Base-by-base conservation (phyloP, 2,797 vertebrate species). In the Anabacerthia variegaticeps region DNA sequence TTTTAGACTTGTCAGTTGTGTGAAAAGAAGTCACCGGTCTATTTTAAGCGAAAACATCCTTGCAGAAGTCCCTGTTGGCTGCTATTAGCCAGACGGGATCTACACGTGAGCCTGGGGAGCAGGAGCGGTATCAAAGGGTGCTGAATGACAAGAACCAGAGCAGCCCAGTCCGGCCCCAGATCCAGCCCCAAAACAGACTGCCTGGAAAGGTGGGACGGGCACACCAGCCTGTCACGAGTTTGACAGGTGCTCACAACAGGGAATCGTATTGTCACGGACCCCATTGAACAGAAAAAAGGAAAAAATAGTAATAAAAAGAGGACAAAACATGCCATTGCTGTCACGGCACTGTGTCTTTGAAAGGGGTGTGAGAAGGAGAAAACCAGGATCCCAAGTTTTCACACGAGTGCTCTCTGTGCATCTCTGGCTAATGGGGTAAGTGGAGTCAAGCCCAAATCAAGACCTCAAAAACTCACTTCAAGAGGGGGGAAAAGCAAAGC, bases 11-110 rank as follows among this genome's bases (percentile, higher is more conserved):
- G 48, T 79, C 56, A 21, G 5, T 69, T 26, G 82, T 15, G 65
- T 83, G 85, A 71, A 76, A 91, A 93, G 78, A 93, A 92, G 88
- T 41, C 81, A 51, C 39, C 71, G 6, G 91, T 89, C 91, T 93
- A 95, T 96, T 95, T 94, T 92, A 85, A 95, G 89, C n/a, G 32
- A 79, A 85, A 85, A 23, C 54, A 34, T 72, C 75, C 88, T 72
- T 84, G 79, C 88, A 44, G 48, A 55, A 84, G 90, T 88, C 90
- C 66, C 68, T 58, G 59, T 63, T 88, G 93, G 78, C 95, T 89
- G 89, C 85, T 51, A 59, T 59, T 44, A 89, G 91, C 86, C 95
- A 92, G 93, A 32, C 1, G 4, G 84, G 74, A 78, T 48, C 41
- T 41, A 22, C 37, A 6, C 14, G 7, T 2, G 3, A 58, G 79